Evolutionary conservation across 2,113 vertebrate species (phyloP).

Genomic region (Solenodon paradoxus): DNA sequence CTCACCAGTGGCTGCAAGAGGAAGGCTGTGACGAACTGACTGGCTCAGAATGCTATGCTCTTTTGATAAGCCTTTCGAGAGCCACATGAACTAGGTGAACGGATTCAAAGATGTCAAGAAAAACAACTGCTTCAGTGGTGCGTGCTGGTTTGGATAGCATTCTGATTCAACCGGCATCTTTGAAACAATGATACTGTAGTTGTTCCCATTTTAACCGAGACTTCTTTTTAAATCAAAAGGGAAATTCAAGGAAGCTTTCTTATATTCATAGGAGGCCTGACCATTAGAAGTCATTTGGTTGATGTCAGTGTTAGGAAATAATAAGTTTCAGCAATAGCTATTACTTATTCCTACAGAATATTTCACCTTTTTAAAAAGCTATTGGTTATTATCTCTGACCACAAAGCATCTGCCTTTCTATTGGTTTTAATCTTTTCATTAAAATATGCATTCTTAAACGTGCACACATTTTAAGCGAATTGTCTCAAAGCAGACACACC

Average conservation of each 20-base stretch:
- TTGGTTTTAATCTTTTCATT: conserved; percentile 11
- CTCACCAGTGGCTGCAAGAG: neutral
- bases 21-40: neutral
- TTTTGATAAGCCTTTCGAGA: neutral
- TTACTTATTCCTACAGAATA: neutral
- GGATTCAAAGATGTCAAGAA: neutral
- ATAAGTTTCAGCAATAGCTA: neutral
- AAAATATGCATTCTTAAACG: neutral
- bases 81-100: neutral
- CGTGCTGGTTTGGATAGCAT: neutral
- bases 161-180: neutral
- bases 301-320: neutral
- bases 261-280: neutral
- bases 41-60: neutral
- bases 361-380: conserved; percentile 11
- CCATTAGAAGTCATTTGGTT: neutral
- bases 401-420: neutral
- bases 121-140: neutral
- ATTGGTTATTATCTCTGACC: neutral
- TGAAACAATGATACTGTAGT: neutral
- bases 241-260: neutral
- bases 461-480: neutral
- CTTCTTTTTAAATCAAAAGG: neutral
- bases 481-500: neutral
- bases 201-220: neutral